Percentiles rank a stretch among this genome's conserved stretches.
phyloP scores from a whole-genome alignment of 2,797 vertebrate species.

The Pseudochaenichthys georgianus region DNA sequence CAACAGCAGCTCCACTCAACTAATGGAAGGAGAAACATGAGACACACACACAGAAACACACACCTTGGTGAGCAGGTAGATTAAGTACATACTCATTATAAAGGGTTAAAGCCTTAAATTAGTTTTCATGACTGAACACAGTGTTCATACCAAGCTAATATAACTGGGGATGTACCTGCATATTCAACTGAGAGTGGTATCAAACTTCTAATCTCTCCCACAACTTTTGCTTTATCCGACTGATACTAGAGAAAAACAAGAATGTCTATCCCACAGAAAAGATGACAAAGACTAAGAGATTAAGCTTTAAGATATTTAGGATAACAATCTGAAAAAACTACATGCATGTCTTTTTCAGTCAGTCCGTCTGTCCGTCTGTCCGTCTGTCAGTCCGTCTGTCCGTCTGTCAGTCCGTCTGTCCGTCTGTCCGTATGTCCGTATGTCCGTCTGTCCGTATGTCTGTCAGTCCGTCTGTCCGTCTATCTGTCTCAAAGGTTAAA shows the following conservation, averaged over 20 bases:
- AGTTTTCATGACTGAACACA: not conserved
- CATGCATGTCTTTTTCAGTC: not conserved
- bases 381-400: no score
- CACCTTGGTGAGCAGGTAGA: constrained; percentile 41
- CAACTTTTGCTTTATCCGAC: no score
- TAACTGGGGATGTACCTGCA: not conserved
- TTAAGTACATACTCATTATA: constrained; percentile 11
- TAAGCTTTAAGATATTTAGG: not conserved
- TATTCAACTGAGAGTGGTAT: not conserved
- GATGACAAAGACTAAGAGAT: no score
- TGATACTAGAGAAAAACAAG: no score
- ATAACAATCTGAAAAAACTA: not conserved
- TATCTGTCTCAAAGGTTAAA: constrained; percentile 36
- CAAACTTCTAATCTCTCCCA: not conserved
- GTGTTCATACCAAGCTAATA: no score
- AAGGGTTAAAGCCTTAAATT: constrained; percentile 9
- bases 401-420: not conserved
- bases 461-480: not conserved
- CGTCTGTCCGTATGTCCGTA: no score
- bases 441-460: no score
- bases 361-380: not conserved
- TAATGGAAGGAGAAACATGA: constrained; percentile 76
- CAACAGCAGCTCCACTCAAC: constrained; percentile 66
- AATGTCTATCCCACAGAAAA: no score
- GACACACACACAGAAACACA: constrained; percentile 56